These are phyloP conservation scores for Drosophila sordidula DNA, from an alignment of 2,888 invertebrate genomes.

Conservation along the genomic window DNA sequence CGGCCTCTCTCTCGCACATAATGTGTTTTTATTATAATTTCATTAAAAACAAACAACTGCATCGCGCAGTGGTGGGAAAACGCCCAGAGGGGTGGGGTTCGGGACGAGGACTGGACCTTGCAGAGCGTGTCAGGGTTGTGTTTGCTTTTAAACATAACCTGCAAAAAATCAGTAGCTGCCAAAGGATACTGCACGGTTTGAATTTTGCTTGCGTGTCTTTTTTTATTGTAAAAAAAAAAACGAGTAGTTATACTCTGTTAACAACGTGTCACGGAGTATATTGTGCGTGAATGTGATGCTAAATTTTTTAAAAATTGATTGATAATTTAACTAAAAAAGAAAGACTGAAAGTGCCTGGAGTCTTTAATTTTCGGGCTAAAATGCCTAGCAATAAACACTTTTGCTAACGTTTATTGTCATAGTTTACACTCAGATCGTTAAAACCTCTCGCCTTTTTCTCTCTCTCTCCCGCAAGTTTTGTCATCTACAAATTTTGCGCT, in stretches of 20 bases:
- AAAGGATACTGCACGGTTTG: slow-evolving; percentile 1
- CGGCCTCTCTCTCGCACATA: slow-evolving; percentile 45
- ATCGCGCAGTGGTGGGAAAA: background rate
- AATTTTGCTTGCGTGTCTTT: slow-evolving; percentile 4
- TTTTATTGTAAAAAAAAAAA: background rate
- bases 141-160: slow-evolving; percentile 4
- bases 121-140: slow-evolving; percentile 1
- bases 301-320: no score
- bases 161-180: background rate
- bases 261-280: no score
- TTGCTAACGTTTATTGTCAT: no score
- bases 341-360: no score
- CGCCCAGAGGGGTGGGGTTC: background rate
- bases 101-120: background rate
- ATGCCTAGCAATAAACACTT: no score
- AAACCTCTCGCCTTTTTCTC: no score
- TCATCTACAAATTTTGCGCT: background rate
- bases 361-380: no score
- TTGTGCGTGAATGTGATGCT: no score
- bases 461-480: no score
- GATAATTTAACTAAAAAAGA: no score
- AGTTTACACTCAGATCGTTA: no score
- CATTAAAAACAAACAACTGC: slow-evolving; percentile 45
- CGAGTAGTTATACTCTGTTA: background rate
- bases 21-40: slow-evolving; percentile 72